Evolutionary conservation across 2,888 invertebrate species (phyloP).

Genomic region (Chrysolina haemoptera): DNA sequence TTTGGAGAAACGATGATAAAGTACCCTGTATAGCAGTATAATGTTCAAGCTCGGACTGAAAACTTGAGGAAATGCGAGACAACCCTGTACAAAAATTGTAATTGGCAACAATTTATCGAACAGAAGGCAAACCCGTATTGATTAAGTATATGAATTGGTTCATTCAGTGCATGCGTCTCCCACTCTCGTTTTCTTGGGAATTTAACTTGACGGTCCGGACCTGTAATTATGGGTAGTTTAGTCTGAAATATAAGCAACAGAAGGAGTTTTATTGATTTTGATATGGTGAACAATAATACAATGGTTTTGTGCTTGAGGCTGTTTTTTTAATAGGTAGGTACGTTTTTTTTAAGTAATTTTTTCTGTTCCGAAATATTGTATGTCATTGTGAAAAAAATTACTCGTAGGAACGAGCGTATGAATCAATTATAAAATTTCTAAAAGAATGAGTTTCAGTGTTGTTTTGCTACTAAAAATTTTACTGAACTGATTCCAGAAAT

Average conservation of each 20-base stretch:
- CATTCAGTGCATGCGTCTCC: not conserved
- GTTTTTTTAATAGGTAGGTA: not conserved
- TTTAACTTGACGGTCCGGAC: not conserved
- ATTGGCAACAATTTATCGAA: conserved; percentile 5
- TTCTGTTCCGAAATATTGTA: not conserved
- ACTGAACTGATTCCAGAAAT: too few species aligned
- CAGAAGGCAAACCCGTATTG: conserved; percentile 5
- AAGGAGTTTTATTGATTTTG: conserved; percentile 6
- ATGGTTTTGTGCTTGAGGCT: not conserved
- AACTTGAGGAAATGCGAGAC: not conserved
- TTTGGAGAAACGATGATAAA: too few species aligned
- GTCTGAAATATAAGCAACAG: not conserved
- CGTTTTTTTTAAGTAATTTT: not conserved
- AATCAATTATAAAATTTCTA: too few species aligned
- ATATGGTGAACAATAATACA: not conserved
- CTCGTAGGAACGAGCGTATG: not conserved
- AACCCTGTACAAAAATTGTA: not conserved
- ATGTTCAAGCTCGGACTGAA: too few species aligned
- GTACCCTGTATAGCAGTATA: too few species aligned
- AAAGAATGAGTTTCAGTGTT: too few species aligned
- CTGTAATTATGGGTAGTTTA: conserved; percentile 12
- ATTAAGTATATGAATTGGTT: conserved; percentile 2
- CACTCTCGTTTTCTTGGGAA: conserved; percentile 6
- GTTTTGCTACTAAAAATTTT: too few species aligned
- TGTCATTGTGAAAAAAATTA: not conserved